A percentile compares a stretch with the other conserved stretches of the same genome.
phyloP scores from a whole-genome alignment of 1,140 invertebrate genomes.

The Ectropis grisescens region DNA sequence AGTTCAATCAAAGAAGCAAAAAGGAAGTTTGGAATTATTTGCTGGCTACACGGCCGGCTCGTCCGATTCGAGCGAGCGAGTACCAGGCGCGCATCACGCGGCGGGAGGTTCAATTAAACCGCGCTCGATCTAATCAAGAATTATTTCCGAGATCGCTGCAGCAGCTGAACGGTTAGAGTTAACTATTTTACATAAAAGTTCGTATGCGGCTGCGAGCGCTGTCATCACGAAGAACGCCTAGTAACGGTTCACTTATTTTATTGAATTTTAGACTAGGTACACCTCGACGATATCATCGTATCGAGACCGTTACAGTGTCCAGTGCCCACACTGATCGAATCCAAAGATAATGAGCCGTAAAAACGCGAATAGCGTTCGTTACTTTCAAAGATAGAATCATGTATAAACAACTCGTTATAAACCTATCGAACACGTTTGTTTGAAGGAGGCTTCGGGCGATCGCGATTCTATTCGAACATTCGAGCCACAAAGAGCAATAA shows the following conservation, averaged over 20 bases:
- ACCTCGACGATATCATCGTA: constrained; percentile 14
- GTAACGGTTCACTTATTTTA: constrained; percentile 19
- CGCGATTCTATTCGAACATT: constrained; percentile 23
- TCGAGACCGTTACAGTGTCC: no score
- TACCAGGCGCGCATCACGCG: constrained; percentile 40
- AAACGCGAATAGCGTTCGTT: no score
- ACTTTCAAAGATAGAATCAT: no score
- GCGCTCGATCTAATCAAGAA: constrained; percentile 53
- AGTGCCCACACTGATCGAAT: no score
- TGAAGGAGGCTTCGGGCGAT: constrained; percentile 17
- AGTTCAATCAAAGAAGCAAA: no score
- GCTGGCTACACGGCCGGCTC: constrained; percentile 2
- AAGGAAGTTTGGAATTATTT: constrained; percentile 15
- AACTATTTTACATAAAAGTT: no score
- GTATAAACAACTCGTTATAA: constrained; percentile 17
- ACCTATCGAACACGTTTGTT: constrained; percentile 15
- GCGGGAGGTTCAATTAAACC: constrained; percentile 46
- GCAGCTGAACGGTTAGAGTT: constrained; percentile 25
- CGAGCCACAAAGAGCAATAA: constrained; percentile 23
- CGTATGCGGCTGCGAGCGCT: constrained; percentile 9
- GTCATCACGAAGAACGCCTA: constrained; percentile 4
- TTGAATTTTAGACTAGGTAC: constrained; percentile 13
- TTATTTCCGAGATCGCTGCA: constrained; percentile 51
- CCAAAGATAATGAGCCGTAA: no score
- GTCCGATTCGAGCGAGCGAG: constrained; percentile 10